phyloP scores from a whole-genome alignment of 1,140 invertebrate species.

The Lordiphosa collinella region DNA sequence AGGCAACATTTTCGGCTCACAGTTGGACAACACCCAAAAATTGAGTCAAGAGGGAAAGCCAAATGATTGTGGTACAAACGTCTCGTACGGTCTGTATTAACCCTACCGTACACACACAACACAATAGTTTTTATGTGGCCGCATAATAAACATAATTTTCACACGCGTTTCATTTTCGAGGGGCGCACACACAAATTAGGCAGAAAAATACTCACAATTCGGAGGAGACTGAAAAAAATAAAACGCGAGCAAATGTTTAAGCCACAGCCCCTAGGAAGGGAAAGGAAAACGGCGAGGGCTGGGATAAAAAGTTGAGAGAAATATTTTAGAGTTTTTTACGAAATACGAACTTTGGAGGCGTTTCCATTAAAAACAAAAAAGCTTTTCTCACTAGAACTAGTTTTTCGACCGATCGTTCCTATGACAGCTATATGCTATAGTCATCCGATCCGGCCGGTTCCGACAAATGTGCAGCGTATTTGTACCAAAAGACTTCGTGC shows the following conservation, averaged over 20 bases:
- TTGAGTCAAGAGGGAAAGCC: conserved; percentile 40
- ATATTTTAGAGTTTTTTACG: too few species aligned
- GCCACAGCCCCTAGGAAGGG: conserved; percentile 19
- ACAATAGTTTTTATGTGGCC: conserved; percentile 46
- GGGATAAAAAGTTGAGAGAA: conserved; percentile 5
- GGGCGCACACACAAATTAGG: conserved; percentile 66
- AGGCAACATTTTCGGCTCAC: conserved; percentile 40
- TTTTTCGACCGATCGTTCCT: too few species aligned
- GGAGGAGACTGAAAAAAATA: conserved; percentile 12
- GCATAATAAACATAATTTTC: conserved; percentile 72
- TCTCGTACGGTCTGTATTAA: conserved; percentile 11
- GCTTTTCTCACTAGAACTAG: too few species aligned
- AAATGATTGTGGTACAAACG: conserved; percentile 29
- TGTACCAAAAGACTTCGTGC: too few species aligned
- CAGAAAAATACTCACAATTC: conserved; percentile 53
- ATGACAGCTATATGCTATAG: too few species aligned
- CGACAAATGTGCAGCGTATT: too few species aligned
- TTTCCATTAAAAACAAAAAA: too few species aligned
- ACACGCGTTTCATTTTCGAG: conserved; percentile 72
- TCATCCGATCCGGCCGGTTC: too few species aligned
- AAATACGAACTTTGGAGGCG: too few species aligned
- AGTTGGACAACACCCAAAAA: conserved; percentile 60
- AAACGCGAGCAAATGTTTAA: conserved; percentile 38
- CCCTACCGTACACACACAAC: conserved; percentile 23
- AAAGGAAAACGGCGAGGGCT: conserved; percentile 12